A percentile compares a stretch with the other conserved stretches of the same genome.
These are phyloP conservation scores for Centrocercus urophasianus DNA, from an alignment of 2,113 vertebrate genomes.

Conservation along the genomic window DNA sequence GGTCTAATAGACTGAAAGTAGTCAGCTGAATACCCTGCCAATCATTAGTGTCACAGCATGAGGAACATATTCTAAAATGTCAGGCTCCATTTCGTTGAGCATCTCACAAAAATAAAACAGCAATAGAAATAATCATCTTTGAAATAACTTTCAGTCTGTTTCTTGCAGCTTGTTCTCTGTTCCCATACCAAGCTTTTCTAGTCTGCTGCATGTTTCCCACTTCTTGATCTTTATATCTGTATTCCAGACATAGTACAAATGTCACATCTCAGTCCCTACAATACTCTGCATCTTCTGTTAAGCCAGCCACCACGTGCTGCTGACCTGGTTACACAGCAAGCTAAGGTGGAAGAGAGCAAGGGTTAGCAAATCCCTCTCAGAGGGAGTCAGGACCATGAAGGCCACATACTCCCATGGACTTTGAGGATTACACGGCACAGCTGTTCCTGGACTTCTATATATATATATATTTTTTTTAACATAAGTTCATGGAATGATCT, in stretches of 20 bases:
- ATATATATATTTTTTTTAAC: too few relatives aligned
- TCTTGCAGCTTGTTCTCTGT: not conserved
- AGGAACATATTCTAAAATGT: not conserved
- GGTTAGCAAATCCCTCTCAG: accelerated
- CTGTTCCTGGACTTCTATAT: not conserved
- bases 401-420: not conserved
- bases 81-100: constrained; percentile 9
- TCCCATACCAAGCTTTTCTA: not conserved
- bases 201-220: not conserved
- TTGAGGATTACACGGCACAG: not conserved
- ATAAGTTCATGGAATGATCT: not conserved
- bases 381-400: not conserved
- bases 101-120: constrained; percentile 17
- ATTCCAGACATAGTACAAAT: not conserved
- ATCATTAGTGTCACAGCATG: not conserved
- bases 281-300: not conserved
- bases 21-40: constrained; percentile 35
- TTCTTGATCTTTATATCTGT: not conserved
- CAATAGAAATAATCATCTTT: constrained; percentile 8
- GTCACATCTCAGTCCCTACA: not conserved
- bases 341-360: not conserved
- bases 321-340: not conserved
- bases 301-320: not conserved
- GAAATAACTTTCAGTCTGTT: not conserved
- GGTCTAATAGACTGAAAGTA: constrained; percentile 35